phyloP scores from a whole-genome alignment of 2,797 vertebrate genomes.

The Poecilia velifera region DNA sequence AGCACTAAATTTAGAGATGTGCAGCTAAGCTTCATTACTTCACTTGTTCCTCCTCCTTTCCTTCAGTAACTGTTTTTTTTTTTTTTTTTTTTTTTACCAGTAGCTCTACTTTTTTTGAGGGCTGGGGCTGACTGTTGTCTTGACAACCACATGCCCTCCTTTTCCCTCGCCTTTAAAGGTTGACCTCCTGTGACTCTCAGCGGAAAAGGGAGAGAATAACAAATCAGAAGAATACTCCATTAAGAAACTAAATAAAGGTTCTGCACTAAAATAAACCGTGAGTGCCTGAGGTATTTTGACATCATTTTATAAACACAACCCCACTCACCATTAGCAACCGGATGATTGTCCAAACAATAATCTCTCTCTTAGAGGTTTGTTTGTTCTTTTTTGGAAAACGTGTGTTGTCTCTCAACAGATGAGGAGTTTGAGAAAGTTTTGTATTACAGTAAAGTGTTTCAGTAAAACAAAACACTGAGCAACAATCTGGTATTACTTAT shows the following conservation, averaged over 20 bases:
- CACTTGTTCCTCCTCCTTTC: constrained; percentile 32
- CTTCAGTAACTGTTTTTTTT: constrained; percentile 25
- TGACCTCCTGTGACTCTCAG: constrained; percentile 46
- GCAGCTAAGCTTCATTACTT: constrained; percentile 52
- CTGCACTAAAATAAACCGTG: neutral
- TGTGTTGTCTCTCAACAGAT: neutral
- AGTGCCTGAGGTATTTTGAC: neutral
- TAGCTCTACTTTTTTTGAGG: constrained; percentile 28
- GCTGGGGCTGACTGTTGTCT: constrained; percentile 60
- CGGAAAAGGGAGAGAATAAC: constrained; percentile 15
- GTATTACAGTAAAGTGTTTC: neutral
- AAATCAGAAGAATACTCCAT: constrained; percentile 25
- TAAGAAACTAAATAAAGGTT: constrained; percentile 9
- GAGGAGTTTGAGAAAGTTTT: neutral
- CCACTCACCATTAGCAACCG: neutral
- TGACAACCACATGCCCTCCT: constrained; percentile 66
- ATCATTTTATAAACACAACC: neutral
- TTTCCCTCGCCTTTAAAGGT: constrained; percentile 40
- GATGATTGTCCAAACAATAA: neutral
- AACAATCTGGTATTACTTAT: neutral
- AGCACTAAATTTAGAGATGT: constrained; percentile 54
- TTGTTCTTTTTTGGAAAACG: neutral
- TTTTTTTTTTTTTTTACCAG: constrained; percentile 42
- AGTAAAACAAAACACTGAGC: neutral
- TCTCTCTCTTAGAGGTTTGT: neutral